Percentiles rank a stretch among this genome's conserved stretches.
phyloP scores from a whole-genome alignment of 2,888 invertebrate genomes.

The Anaspis maculata region DNA sequence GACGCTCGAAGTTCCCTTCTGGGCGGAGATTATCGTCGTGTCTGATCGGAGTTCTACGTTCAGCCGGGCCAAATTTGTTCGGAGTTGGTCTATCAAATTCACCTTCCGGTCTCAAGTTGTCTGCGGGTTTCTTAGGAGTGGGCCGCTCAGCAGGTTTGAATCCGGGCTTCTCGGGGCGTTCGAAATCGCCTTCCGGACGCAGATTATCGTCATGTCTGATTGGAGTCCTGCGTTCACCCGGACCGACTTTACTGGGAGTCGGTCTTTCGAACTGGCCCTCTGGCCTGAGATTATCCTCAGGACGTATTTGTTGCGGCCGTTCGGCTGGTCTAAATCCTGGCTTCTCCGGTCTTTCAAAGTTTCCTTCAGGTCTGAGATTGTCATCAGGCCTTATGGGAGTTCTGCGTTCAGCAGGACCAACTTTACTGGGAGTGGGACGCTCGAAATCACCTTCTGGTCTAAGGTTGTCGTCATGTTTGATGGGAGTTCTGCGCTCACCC shows the following conservation, averaged over 20 bases:
- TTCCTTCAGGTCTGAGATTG: constrained; percentile 49
- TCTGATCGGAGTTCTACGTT: constrained; percentile 50
- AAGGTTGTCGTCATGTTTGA: constrained; percentile 42
- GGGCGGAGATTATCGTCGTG: constrained; percentile 44
- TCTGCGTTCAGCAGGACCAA: constrained; percentile 35
- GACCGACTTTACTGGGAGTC: constrained; percentile 41
- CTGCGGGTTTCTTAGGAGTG: constrained; percentile 41
- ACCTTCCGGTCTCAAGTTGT: constrained; percentile 48
- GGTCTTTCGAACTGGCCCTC: constrained; percentile 46
- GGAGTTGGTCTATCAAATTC: constrained; percentile 46
- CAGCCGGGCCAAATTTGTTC: constrained; percentile 44
- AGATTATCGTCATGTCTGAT: constrained; percentile 46
- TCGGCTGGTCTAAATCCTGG: constrained; percentile 35
- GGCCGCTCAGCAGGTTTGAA: constrained; percentile 40
- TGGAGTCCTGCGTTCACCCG: constrained; percentile 38
- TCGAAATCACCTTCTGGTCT: constrained; percentile 44
- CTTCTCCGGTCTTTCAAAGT: constrained; percentile 44
- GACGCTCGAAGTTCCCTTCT: constrained; percentile 49
- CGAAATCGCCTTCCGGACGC: constrained; percentile 48
- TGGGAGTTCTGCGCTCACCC: constrained; percentile 40
- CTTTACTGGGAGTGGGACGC: constrained; percentile 20
- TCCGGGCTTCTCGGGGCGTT: constrained; percentile 34
- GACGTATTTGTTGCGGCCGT: constrained; percentile 37
- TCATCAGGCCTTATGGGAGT: constrained; percentile 40
- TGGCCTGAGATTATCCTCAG: constrained; percentile 46